phyloP scores from a whole-genome alignment of 2,797 vertebrate genomes.

The Muscicapa striata region DNA sequence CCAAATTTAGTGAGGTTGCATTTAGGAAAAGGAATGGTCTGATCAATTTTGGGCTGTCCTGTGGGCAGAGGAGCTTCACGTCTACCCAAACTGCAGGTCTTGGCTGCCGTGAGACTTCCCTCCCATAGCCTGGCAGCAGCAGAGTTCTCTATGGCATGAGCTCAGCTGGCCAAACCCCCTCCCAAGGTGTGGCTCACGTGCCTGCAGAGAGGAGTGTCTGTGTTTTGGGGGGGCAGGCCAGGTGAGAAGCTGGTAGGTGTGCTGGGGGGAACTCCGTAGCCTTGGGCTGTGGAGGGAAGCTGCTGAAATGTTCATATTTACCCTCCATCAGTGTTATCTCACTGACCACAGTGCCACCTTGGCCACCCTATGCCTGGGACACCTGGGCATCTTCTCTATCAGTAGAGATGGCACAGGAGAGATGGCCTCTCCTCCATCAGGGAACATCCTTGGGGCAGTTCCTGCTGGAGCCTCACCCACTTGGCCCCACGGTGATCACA shows the following conservation, averaged over 20 bases:
- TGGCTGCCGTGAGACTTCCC: background rate
- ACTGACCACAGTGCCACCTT: background rate
- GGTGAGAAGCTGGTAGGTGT: background rate
- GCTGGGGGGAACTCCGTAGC: background rate
- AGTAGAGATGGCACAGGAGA: background rate
- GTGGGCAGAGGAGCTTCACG: background rate
- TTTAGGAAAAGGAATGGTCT: background rate
- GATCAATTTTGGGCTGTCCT: background rate
- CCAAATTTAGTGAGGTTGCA: background rate
- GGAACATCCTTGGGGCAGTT: background rate
- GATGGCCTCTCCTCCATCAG: background rate
- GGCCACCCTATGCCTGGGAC: background rate
- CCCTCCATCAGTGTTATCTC: background rate
- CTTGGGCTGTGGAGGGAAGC: background rate
- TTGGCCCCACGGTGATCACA: accelerated
- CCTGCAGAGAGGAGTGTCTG: background rate
- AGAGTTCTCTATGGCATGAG: background rate
- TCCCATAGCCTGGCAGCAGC: background rate
- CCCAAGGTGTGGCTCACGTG: background rate
- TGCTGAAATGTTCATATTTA: background rate
- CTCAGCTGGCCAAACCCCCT: background rate
- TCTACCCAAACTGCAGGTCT: background rate
- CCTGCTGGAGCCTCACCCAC: background rate
- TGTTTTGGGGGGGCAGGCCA: background rate
- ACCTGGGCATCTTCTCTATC: background rate